These are phyloP conservation scores for Macropus fuliginosus DNA, from an alignment of 2,797 vertebrate genomes.

Conservation along the genomic window DNA sequence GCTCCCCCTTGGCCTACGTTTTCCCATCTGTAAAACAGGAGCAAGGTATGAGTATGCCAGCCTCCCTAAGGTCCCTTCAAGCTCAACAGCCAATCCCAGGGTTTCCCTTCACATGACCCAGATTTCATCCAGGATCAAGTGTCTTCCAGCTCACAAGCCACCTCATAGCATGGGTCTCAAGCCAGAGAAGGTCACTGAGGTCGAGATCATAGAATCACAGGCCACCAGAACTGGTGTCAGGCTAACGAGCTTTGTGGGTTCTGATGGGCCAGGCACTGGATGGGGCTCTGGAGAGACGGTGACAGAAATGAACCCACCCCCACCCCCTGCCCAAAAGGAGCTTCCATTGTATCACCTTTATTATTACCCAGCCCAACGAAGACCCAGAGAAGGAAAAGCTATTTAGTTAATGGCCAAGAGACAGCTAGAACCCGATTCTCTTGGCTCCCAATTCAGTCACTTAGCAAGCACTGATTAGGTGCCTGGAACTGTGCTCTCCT, in stretches of 20 bases:
- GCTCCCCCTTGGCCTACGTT: not conserved
- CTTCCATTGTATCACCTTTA: not conserved
- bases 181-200: not conserved
- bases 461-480: not conserved
- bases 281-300: not conserved
- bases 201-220: not conserved
- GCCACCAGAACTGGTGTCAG: not conserved
- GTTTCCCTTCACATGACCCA: not conserved
- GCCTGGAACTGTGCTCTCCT: no score
- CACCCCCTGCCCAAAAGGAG: not conserved
- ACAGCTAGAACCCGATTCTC: no score
- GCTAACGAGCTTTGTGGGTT: not conserved
- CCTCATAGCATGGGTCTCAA: not conserved
- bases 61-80: no score
- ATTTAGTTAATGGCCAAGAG: no score
- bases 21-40: not conserved
- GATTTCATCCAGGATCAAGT: not conserved
- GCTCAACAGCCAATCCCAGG: no score
- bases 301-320: no score
- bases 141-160: no score
- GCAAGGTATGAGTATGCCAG: fast-evolving
- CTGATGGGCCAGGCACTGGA: no score
- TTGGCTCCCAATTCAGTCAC: not conserved
- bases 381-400: no score
- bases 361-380: not conserved